Evolutionary conservation across 2,888 invertebrate genomes (phyloP).

Genomic region (Metacarcinus magister): DNA sequence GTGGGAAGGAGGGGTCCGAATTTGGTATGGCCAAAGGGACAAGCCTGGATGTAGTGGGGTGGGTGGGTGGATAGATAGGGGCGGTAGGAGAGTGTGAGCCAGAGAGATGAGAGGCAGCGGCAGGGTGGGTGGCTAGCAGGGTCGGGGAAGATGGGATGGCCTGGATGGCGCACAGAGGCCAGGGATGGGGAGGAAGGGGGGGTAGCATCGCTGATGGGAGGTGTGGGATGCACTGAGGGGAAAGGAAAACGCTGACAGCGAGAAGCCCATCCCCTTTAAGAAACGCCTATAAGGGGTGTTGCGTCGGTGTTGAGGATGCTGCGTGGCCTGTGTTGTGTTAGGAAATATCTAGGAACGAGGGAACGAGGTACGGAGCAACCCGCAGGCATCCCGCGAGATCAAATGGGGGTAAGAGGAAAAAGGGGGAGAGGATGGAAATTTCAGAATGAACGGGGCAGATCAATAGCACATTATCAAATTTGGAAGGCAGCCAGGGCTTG

Average conservation of each 20-base stretch:
- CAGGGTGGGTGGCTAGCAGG: not conserved
- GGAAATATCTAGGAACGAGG: not conserved
- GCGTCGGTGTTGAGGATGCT: not conserved
- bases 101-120: constrained; percentile 4
- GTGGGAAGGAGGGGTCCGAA: not conserved
- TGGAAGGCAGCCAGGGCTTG: constrained; percentile 7
- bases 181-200: not conserved
- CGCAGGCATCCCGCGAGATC: not conserved
- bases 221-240: not conserved
- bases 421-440: constrained; percentile 9
- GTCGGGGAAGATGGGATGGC: not conserved
- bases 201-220: not conserved
- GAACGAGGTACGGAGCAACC: not conserved
- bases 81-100: not conserved
- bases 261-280: constrained; percentile 46
- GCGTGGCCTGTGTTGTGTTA: constrained; percentile 20
- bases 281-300: not conserved
- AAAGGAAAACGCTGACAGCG: constrained; percentile 37
- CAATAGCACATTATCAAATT: constrained; percentile 44
- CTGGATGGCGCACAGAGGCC: not conserved
- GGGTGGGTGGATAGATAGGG: not conserved
- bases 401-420: not conserved
- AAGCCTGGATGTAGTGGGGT: not conserved
- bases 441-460: constrained; percentile 51
- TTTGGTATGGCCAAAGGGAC: constrained; percentile 28